Base-by-base conservation (phyloP, 2,888 invertebrate species). In the Drosophila putrida region DNA sequence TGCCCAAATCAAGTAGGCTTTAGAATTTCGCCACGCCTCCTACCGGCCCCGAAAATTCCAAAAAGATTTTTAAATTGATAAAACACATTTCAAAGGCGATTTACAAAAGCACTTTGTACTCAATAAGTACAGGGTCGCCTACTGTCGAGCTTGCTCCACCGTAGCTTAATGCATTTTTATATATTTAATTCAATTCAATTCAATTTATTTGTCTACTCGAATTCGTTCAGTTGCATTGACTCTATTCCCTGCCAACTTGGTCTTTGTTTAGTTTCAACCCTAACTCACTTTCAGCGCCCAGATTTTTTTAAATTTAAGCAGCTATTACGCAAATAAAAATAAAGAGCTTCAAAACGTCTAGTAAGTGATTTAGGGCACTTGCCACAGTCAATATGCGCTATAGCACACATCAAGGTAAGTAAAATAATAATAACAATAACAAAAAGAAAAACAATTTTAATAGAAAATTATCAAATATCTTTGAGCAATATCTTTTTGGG, bases 241-340 rank as follows among this genome's bases (percentile, higher is more conserved):
- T 49, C 44, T 20, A 28, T 35, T 44, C 28, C 28, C 20, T 9
- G 54, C 61, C 57, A 62, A 54, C 39, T 57, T 36, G 28, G 35
- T 38, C 33, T 28, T 76, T 77, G 61, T 73, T 72, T 66, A 57
- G 41, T 38, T 72, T 63, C 25, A 55, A 55, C 51, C 31, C 53
- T 33, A 33, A 43, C 47, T 55, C 63, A 70, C 70, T 70, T 63
- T 71, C 71, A 58, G 43, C 63, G 25, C 41, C 6, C 51, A 39
- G 44, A 71, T 62, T 66, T 55, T 25, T 47, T 46, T 66, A 49
- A 25, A 15, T 46, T 54, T 43, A 44, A 25, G 13, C 36, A 38
- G 33, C 33, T 36, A 57, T 70, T 51, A 70, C 51, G 47, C 46
- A 69, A 66, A 4, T 13, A 11, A 38, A 44, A 43, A 53, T 55